These are phyloP conservation scores for Ceratotherium simum DNA, from an alignment of 2,113 vertebrate genomes.

Conservation along the genomic window DNA sequence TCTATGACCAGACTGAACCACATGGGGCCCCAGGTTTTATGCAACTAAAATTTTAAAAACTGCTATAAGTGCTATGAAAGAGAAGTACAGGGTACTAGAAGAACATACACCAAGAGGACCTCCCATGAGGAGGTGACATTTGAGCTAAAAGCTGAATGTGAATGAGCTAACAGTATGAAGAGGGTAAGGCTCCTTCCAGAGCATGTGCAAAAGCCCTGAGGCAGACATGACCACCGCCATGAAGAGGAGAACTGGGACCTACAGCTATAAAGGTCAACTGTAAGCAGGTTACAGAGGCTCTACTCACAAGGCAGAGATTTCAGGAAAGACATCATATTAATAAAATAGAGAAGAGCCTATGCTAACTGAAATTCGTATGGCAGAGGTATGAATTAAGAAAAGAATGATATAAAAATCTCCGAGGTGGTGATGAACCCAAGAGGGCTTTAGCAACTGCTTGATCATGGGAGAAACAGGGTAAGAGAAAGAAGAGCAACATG, in stretches of 20 bases:
- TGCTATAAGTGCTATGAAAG: not conserved
- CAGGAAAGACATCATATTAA: not conserved
- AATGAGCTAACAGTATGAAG: not conserved
- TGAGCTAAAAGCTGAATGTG: not conserved
- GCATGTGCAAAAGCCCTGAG: not conserved
- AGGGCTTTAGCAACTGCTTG: not conserved
- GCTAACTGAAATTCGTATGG: not conserved
- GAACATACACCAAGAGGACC: not conserved
- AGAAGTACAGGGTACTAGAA: not conserved
- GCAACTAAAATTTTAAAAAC: not conserved
- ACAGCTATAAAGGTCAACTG: not conserved
- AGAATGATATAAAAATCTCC: not conserved
- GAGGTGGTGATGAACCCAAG: not conserved
- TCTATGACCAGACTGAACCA: not conserved
- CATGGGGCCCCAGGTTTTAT: not conserved
- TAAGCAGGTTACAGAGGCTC: not conserved
- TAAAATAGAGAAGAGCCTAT: not conserved
- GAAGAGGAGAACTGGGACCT: not conserved
- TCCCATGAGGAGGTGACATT: not conserved
- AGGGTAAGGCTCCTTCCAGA: not conserved
- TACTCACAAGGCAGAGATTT: not conserved
- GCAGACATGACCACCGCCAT: not conserved
- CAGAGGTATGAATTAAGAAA: not conserved
- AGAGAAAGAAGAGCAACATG: not conserved
- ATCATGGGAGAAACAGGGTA: not conserved